phyloP scores from a whole-genome alignment of 1,140 invertebrate species.

The Riptortus pedestris region DNA sequence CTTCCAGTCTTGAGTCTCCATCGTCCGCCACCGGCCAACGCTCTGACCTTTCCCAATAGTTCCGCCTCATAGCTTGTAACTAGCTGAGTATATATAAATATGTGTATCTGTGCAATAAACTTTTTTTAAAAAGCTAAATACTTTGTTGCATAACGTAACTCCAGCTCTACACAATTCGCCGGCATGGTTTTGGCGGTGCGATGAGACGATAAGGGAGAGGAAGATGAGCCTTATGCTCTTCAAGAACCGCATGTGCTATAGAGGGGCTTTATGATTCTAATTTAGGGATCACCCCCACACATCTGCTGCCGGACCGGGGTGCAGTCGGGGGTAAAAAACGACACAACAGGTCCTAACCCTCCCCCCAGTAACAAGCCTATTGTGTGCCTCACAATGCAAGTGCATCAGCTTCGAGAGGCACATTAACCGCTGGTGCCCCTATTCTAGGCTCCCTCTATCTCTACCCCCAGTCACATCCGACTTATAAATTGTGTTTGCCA shows the following conservation, averaged over 20 bases:
- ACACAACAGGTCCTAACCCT: conserved; percentile 14
- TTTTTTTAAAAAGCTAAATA: too few relatives aligned
- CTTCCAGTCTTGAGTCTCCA: too few relatives aligned
- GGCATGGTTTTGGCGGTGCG: too few relatives aligned
- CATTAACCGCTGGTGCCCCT: not conserved
- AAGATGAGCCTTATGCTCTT: too few relatives aligned
- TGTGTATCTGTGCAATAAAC: too few relatives aligned
- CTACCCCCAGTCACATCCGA: not conserved
- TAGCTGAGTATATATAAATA: too few relatives aligned
- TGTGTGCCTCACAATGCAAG: not conserved
- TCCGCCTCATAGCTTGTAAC: too few relatives aligned
- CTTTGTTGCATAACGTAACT: too few relatives aligned
- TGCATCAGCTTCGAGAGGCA: conserved; percentile 5
- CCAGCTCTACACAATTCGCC: too few relatives aligned
- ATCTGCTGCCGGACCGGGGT: not conserved
- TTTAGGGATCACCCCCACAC: conserved; percentile 17
- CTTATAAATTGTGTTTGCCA: not conserved
- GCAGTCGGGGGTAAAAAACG: not conserved
- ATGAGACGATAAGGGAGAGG: too few relatives aligned
- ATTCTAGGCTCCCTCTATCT: not conserved
- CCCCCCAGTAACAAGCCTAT: conserved; percentile 2
- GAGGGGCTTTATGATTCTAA: conserved; percentile 17
- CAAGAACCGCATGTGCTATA: not conserved
- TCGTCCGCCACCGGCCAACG: too few relatives aligned
- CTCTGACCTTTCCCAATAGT: too few relatives aligned